These are phyloP conservation scores for Neodiprion pinetum DNA, from an alignment of 1,140 invertebrate genomes.

Conservation along the genomic window DNA sequence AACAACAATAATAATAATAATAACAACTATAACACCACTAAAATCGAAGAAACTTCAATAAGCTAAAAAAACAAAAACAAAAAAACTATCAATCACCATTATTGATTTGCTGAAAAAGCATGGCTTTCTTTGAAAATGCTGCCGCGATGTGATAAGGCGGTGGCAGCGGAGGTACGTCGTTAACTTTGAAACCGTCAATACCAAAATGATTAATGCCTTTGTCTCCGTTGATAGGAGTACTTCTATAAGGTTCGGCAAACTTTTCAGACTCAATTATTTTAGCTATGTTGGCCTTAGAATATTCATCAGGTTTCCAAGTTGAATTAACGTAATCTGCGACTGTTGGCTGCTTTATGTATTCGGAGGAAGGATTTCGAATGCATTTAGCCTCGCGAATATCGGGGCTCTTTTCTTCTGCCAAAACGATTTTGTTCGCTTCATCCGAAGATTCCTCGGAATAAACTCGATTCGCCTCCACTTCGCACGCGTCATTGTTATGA, in stretches of 20 bases:
- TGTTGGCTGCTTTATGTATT: constrained; percentile 50
- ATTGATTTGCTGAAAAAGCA: constrained; percentile 58
- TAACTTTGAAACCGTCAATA: constrained; percentile 31
- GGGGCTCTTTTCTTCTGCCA: constrained; percentile 53
- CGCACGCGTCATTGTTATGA: constrained; percentile 33
- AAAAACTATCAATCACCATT: constrained; percentile 29
- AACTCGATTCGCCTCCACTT: constrained; percentile 36
- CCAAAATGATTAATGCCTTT: constrained; percentile 29
- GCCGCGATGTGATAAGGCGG: constrained; percentile 76
- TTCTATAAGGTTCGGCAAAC: constrained; percentile 50
- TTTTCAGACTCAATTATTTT: constrained; percentile 58
- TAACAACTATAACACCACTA: no score
- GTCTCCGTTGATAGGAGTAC: constrained; percentile 28
- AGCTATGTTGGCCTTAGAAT: constrained; percentile 54
- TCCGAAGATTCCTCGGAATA: constrained; percentile 44
- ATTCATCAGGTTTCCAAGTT: constrained; percentile 57
- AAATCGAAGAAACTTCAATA: no score
- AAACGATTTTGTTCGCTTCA: constrained; percentile 45
- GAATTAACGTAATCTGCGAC: constrained; percentile 57
- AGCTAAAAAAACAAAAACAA: constrained; percentile 13
- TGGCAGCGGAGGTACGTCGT: constrained; percentile 57
- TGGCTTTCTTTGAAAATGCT: constrained; percentile 71
- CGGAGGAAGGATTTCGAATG: constrained; percentile 52
- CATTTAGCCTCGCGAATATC: constrained; percentile 59
- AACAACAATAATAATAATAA: not conserved